Base-by-base conservation (phyloP, 2,113 vertebrate species). In the Silurus asotus region DNA sequence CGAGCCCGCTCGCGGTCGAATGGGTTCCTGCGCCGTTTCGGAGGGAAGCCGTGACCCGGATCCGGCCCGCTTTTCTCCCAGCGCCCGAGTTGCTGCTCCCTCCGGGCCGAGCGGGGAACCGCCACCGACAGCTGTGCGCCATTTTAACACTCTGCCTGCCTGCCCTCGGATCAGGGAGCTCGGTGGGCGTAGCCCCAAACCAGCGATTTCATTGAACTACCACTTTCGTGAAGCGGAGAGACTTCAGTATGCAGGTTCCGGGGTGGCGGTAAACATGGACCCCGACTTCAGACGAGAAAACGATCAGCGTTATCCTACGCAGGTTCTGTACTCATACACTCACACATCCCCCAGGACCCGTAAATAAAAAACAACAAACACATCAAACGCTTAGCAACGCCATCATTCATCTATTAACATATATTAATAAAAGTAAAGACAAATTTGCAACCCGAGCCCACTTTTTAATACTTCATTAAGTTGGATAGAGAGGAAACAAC, bases 71-170 rank as follows among this genome's bases (percentile, higher is more conserved):
- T 94, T 96, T 96, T 93, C 96, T 97, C 93, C 97, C 96, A 96
- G 96, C 94, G 92, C 95, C 94, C 93, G 94, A 94, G 94, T 92
- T 94, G 94, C 96, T 96, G 94, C 96, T 96, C 95, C 96, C 97
- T 96, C 97, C 97, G 96, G 98, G 98, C 95, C 97, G 97, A 96
- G 97, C 98, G 91, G 98, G 98, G 97, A 98, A 99, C 95, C 98
- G 98, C 97, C 97, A 98, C 97, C 98, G 97, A 98, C 97, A 98
- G 97, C 97, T 99, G 97, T 99, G 97, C 98, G 98, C 98, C 97
- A 98, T 99, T 97, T 99, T 99, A 95, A 84, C 95, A 94, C 94
- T 96, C 93, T 95, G 94, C 93, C 94, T 95, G 94, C 93, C 93
- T 94, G 91, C 89, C 91, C 90, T 89, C 81, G 88, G 91, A 91